Conservation (phyloP, 2,113 vertebrate genomes). For the Pogonocichla stellata region DNA sequence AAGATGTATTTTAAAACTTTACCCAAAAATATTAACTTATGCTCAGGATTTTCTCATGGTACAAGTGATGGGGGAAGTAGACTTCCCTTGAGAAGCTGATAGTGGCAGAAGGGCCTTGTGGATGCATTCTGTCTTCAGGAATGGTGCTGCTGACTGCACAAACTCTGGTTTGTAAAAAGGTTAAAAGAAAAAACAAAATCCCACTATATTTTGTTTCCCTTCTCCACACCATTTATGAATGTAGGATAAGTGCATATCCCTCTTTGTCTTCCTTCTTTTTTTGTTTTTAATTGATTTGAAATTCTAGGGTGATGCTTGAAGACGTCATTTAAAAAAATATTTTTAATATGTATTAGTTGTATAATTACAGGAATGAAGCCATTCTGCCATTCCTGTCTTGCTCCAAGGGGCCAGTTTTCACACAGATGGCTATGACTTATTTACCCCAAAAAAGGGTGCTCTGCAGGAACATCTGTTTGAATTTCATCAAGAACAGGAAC, state of each 20-base stretch:
- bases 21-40: background rate
- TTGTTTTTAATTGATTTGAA: background rate
- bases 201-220: background rate
- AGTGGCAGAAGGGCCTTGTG: background rate
- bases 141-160: background rate
- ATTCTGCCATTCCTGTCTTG: background rate
- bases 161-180: background rate
- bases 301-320: background rate
- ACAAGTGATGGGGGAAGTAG: background rate
- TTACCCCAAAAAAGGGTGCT: background rate
- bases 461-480: background rate
- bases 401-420: background rate
- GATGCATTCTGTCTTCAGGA: background rate
- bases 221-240: background rate
- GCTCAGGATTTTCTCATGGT: background rate
- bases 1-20: background rate
- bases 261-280: background rate
- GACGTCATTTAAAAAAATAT: rapidly evolving
- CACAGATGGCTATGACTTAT: background rate
- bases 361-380: background rate
- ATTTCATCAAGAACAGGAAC: background rate
- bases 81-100: background rate
- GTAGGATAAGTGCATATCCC: background rate
- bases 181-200: background rate
- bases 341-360: background rate